Conservation (phyloP, 2,113 vertebrate species). For the Alectura lathami region DNA sequence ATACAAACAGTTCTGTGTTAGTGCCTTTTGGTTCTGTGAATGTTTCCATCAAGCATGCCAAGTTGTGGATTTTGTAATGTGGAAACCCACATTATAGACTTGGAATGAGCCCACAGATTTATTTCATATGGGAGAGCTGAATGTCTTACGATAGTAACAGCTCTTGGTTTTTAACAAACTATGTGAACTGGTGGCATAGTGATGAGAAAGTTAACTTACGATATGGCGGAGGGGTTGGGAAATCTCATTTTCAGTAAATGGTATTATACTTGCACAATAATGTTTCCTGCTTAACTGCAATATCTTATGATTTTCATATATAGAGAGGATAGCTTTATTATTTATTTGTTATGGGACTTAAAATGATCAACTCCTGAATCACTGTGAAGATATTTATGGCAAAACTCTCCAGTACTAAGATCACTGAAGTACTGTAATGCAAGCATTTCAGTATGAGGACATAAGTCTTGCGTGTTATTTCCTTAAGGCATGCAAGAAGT, state of each 20-base stretch:
- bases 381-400: neutral
- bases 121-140: constrained; percentile 1
- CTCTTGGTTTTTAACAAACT: neutral
- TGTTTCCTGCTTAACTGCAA: neutral
- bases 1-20: constrained; percentile 21
- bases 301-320: neutral
- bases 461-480: neutral
- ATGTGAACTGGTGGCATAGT: neutral
- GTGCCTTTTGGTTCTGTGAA: neutral
- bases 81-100: constrained; percentile 3
- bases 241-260: neutral
- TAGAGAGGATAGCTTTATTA: neutral
- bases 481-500: neutral
- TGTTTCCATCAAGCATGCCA: constrained; percentile 24
- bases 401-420: neutral
- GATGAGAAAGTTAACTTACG: neutral
- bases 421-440: neutral
- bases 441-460: neutral
- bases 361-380: neutral
- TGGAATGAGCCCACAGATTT: constrained; percentile 1
- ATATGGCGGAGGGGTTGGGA: neutral
- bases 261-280: neutral
- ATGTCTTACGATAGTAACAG: neutral
- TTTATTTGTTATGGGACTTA: neutral
- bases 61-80: constrained; percentile 47